Evolutionary conservation across 92 coral and sea anemone genomes (phyloP).

Genomic region (Montipora capitata): DNA sequence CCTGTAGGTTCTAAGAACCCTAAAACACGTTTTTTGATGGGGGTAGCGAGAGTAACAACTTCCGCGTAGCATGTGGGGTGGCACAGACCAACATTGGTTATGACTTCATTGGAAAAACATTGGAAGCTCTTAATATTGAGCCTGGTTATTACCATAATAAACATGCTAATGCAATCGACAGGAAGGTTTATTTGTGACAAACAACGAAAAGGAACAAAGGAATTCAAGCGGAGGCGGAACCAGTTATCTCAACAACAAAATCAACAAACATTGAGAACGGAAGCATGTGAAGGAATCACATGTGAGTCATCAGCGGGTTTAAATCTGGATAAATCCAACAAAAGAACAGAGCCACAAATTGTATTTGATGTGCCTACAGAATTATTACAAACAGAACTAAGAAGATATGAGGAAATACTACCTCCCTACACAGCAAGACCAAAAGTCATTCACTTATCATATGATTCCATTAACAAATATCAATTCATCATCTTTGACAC

Average conservation of each 20-base stretch:
- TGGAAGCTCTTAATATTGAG: too few species aligned
- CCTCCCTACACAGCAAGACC: not conserved
- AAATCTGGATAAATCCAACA: not conserved
- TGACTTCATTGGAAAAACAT: conserved; percentile 47
- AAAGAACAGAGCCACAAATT: not conserved
- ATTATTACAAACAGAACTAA: not conserved
- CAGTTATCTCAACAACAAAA: not conserved
- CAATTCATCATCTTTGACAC: not conserved
- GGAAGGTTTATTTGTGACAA: conserved; percentile 13
- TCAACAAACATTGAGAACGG: not conserved
- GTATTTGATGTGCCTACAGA: conserved; percentile 19
- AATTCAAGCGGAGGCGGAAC: not conserved
- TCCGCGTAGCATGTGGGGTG: conserved; percentile 27
- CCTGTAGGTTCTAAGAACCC: conserved; percentile 4
- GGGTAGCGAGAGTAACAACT: conserved; percentile 9
- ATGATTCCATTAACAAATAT: not conserved
- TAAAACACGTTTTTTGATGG: conserved; percentile 26
- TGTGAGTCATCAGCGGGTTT: not conserved
- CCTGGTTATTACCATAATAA: too few species aligned
- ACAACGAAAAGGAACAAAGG: not conserved
- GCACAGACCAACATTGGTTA: conserved; percentile 67
- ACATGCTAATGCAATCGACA: not conserved
- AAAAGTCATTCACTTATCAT: not conserved
- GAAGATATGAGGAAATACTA: conserved; percentile 4
- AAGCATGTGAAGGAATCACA: not conserved